Conservation (phyloP, 2,888 invertebrate species). For the Synanthedon vespiformis region DNA sequence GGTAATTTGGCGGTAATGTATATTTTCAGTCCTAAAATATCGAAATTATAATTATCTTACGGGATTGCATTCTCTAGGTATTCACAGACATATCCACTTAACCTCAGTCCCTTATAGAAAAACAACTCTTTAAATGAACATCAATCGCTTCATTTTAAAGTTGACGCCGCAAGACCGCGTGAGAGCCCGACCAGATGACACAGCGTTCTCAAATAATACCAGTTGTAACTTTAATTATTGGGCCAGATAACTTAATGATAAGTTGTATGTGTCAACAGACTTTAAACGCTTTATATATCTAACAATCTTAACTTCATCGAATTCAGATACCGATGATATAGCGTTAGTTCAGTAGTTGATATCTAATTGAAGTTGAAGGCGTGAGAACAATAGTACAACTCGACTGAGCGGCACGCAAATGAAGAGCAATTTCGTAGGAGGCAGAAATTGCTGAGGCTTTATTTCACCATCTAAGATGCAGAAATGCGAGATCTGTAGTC, state of each 20-base stretch:
- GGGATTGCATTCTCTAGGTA: conserved; percentile 2
- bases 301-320: too few species aligned
- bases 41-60: too few species aligned
- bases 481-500: not conserved
- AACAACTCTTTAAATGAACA: conserved; percentile 30
- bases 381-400: conserved; percentile 38
- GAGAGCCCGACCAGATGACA: conserved; percentile 42
- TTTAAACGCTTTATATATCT: conserved; percentile 12
- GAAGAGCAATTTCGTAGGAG: conserved; percentile 53
- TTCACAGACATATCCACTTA: conserved; percentile 6
- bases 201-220: conserved; percentile 16
- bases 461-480: conserved; percentile 14
- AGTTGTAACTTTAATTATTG: not conserved
- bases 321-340: too few species aligned
- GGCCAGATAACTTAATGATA: conserved; percentile 29
- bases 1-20: too few species aligned
- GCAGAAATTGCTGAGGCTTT: conserved; percentile 37
- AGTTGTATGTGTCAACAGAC: conserved; percentile 31
- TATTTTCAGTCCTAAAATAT: too few species aligned
- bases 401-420: conserved; percentile 43
- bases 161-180: conserved; percentile 22
- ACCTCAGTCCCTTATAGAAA: conserved; percentile 17
- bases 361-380: conserved; percentile 19
- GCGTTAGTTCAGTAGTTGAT: too few species aligned
- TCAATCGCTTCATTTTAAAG: conserved; percentile 33